Evolutionary conservation across 2,113 vertebrate species (phyloP).

Genomic region (Pteronura brasiliensis): DNA sequence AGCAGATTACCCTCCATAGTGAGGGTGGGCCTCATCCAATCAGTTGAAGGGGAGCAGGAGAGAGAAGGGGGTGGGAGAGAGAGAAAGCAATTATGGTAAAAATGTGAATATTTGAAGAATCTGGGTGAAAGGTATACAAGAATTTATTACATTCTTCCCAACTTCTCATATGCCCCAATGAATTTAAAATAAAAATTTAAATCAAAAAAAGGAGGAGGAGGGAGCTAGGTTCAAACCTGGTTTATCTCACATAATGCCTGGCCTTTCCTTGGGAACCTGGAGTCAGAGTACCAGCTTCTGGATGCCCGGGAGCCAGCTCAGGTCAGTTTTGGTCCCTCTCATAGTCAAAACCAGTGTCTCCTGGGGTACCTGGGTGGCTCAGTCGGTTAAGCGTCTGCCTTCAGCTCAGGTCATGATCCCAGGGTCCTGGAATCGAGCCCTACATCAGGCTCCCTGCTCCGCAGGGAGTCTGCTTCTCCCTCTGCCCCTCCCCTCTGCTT

Average conservation of each 20-base stretch:
- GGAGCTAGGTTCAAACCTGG: neutral
- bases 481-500: neutral
- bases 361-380: neutral
- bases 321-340: neutral
- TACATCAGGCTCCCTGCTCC: neutral
- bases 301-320: neutral
- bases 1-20: neutral
- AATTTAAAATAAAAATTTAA: neutral
- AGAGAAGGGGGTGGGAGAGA: neutral
- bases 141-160: neutral
- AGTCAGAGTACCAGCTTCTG: neutral
- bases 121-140: too few relatives aligned
- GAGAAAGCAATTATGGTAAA: neutral
- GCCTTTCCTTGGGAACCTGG: neutral
- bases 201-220: accelerated
- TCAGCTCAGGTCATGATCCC: neutral
- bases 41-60: neutral
- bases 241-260: neutral
- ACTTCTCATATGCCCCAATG: neutral
- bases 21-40: neutral
- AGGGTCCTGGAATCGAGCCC: neutral
- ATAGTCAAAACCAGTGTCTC: neutral
- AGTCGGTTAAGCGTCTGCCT: neutral
- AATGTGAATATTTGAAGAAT: neutral
- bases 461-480: neutral